Percentiles rank a stretch among this genome's conserved stretches.
These are phyloP conservation scores for Crocuta crocuta DNA, from an alignment of 2,113 vertebrate genomes.

Conservation along the genomic window DNA sequence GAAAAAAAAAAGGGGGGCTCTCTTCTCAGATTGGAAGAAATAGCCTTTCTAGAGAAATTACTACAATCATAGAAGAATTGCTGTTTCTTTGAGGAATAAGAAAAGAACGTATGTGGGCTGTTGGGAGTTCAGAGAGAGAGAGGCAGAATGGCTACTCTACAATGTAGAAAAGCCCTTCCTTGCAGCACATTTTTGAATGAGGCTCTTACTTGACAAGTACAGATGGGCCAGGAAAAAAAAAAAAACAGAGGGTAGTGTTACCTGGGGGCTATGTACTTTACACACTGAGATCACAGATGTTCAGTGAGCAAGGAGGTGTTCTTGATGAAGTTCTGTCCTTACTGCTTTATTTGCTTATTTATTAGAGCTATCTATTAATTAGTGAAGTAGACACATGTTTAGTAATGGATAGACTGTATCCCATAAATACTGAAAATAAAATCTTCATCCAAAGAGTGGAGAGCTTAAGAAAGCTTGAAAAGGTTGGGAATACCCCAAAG, in stretches of 20 bases:
- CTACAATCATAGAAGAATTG: conserved; percentile 60
- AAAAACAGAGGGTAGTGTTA: conserved; percentile 5
- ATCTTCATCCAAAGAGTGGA: conserved; percentile 27
- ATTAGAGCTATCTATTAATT: conserved; percentile 1
- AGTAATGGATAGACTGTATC: not conserved
- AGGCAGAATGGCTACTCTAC: not conserved
- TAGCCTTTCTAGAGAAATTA: conserved; percentile 50
- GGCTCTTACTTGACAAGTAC: conserved; percentile 31
- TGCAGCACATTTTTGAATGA: not conserved
- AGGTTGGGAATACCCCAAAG: conserved; percentile 53
- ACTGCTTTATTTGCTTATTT: not conserved
- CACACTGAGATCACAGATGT: conserved; percentile 13
- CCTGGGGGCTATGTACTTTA: conserved; percentile 21
- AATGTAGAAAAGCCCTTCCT: not conserved
- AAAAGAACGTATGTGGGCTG: not conserved
- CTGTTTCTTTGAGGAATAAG: conserved; percentile 56
- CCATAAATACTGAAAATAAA: conserved; percentile 15
- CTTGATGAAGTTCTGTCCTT: not conserved
- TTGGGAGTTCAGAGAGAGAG: not conserved
- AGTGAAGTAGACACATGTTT: not conserved
- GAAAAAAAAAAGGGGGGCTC: not conserved
- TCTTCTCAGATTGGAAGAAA: conserved; percentile 66
- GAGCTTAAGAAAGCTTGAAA: not conserved
- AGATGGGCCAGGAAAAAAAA: not conserved
- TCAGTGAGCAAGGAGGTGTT: not conserved